These are phyloP conservation scores for Gymnodraco acuticeps DNA, from an alignment of 2,797 vertebrate species.

Conservation along the genomic window DNA sequence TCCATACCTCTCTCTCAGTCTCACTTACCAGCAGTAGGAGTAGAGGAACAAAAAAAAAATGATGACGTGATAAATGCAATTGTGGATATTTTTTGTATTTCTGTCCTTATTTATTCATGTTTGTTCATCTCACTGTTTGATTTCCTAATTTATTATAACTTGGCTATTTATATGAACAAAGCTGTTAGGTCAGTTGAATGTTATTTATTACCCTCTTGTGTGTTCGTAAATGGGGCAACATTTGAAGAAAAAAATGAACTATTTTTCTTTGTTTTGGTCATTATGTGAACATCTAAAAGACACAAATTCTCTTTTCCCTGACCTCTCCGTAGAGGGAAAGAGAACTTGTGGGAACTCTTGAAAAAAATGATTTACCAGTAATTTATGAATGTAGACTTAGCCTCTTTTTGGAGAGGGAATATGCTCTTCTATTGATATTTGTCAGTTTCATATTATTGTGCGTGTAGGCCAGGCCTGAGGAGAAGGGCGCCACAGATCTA, in stretches of 20 bases:
- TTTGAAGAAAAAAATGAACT: slow-evolving; percentile 77
- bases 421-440: slow-evolving; percentile 93
- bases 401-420: slow-evolving; percentile 88
- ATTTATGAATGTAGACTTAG: slow-evolving; percentile 95
- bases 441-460: slow-evolving; percentile 92
- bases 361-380: slow-evolving; percentile 84
- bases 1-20: slow-evolving; percentile 74
- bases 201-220: slow-evolving; percentile 89
- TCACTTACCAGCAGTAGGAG: slow-evolving; percentile 83
- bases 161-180: slow-evolving; percentile 90
- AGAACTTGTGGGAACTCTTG: slow-evolving; percentile 76
- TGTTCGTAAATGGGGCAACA: slow-evolving; percentile 85
- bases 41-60: slow-evolving; percentile 69
- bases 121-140: slow-evolving; percentile 74
- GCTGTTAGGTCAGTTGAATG: slow-evolving; percentile 88
- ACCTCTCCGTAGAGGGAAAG: slow-evolving; percentile 65
- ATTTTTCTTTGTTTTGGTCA: slow-evolving; percentile 67
- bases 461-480: slow-evolving; percentile 87
- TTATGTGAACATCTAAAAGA: slow-evolving; percentile 72
- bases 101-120: slow-evolving; percentile 82
- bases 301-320: slow-evolving; percentile 77
- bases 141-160: slow-evolving; percentile 89
- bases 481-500: slow-evolving; percentile 65
- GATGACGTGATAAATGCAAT: slow-evolving; percentile 78
- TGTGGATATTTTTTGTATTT: slow-evolving; percentile 88